Evolutionary conservation across 2,888 invertebrate species (phyloP).

Genomic region (Volucella inflata): DNA sequence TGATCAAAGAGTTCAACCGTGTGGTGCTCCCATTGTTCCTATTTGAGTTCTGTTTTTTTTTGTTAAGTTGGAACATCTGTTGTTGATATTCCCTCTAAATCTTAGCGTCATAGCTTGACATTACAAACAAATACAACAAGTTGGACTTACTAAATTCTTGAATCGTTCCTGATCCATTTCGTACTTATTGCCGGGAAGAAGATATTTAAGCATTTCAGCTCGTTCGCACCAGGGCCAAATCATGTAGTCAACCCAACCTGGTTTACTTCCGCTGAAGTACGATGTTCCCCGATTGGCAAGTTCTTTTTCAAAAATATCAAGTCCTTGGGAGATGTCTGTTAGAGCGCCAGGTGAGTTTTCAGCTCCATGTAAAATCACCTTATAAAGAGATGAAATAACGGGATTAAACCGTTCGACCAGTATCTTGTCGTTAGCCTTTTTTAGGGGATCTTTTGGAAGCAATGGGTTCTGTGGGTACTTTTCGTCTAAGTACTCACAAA

Average conservation of each 20-base stretch:
- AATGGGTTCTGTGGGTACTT: slow-evolving; percentile 88
- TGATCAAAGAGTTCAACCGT: too few species aligned
- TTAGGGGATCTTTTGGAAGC: slow-evolving; percentile 85
- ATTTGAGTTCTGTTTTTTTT: too few species aligned
- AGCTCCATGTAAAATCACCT: slow-evolving; percentile 78
- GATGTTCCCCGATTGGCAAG: slow-evolving; percentile 86
- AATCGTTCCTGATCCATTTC: slow-evolving; percentile 88
- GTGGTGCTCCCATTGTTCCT: too few species aligned
- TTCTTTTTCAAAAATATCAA: slow-evolving; percentile 88
- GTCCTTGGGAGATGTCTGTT: slow-evolving; percentile 85
- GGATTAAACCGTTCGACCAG: slow-evolving; percentile 81
- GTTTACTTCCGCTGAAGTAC: slow-evolving; percentile 88
- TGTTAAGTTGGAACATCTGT: too few species aligned
- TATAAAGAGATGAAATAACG: slow-evolving; percentile 80
- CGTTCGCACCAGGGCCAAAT: slow-evolving; percentile 94
- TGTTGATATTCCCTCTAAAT: too few species aligned
- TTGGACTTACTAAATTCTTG: slow-evolving; percentile 85
- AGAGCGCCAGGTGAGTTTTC: slow-evolving; percentile 83
- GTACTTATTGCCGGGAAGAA: slow-evolving; percentile 86
- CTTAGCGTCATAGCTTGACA: too few species aligned
- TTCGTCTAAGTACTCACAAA: slow-evolving; percentile 92
- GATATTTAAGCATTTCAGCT: slow-evolving; percentile 85
- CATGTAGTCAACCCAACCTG: slow-evolving; percentile 92
- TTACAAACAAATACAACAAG: neutral
- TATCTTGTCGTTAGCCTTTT: slow-evolving; percentile 83